phyloP scores from a whole-genome alignment of 2,113 vertebrate genomes.

The Laterallus jamaicensis region DNA sequence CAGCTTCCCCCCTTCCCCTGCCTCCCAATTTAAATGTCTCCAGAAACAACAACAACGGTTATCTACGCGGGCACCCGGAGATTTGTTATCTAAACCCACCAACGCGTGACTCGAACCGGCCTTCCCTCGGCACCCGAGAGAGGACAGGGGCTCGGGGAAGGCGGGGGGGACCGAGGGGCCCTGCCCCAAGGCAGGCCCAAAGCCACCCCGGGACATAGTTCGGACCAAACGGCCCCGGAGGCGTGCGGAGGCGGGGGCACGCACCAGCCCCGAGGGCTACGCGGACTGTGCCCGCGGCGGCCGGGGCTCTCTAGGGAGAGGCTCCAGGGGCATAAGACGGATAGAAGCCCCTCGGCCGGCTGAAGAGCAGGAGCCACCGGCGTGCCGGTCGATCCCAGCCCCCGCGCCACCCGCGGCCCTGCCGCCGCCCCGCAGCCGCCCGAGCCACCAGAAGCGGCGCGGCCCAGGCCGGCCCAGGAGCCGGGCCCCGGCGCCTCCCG shows the following conservation, averaged over 20 bases:
- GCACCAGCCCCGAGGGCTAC: rapidly evolving
- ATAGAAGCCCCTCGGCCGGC: background rate
- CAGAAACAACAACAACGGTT: background rate
- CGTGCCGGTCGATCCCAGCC: background rate
- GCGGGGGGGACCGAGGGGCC: background rate
- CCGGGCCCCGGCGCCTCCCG: background rate
- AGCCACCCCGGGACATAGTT: rapidly evolving
- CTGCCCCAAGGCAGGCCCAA: background rate
- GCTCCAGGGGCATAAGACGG: rapidly evolving
- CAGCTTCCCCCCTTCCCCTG: background rate
- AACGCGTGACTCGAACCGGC: background rate
- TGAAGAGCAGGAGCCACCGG: background rate
- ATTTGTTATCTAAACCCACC: background rate
- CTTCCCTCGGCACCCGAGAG: background rate
- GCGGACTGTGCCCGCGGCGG: background rate
- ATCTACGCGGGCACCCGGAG: background rate
- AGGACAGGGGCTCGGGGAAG: background rate
- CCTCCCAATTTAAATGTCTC: background rate
- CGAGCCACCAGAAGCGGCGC: background rate
- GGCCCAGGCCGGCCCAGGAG: background rate
- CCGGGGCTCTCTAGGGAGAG: background rate
- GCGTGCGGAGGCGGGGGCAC: too few species aligned
- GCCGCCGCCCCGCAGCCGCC: background rate
- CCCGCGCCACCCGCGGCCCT: background rate
- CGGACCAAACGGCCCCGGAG: background rate